These are phyloP conservation scores for Dinocampus coccinellae DNA, from an alignment of 2,888 invertebrate species.

Conservation along the genomic window DNA sequence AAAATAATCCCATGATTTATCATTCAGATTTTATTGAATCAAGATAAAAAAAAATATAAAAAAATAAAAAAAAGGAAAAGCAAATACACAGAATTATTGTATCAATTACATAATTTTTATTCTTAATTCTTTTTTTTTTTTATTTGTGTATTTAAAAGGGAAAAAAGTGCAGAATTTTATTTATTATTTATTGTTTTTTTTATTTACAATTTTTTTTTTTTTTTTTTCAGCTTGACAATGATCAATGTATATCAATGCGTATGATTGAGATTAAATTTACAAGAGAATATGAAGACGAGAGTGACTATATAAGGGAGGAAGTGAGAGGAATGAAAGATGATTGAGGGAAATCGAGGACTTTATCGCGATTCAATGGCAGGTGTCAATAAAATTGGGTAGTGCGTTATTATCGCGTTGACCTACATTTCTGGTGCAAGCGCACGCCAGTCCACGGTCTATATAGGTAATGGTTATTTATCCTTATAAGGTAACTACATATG, in stretches of 20 bases:
- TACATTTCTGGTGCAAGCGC: constrained; percentile 25
- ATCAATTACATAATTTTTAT: no score
- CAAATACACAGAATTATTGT: no score
- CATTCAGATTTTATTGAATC: no score
- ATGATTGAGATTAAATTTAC: not conserved
- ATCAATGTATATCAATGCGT: not conserved
- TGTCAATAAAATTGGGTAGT: constrained; percentile 38
- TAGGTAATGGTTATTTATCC: constrained; percentile 25
- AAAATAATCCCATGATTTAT: no score
- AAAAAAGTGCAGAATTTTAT: no score
- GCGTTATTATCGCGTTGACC: constrained; percentile 37
- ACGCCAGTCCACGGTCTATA: constrained; percentile 23
- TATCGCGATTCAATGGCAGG: constrained; percentile 37
- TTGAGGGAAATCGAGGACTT: constrained; percentile 34
- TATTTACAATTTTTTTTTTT: no score
- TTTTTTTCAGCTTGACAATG: not conserved
- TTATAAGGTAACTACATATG: constrained; percentile 33
- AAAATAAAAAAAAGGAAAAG: no score
- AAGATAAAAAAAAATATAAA: no score
- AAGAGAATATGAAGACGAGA: not conserved
- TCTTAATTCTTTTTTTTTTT: no score
- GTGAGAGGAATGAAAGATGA: not conserved
- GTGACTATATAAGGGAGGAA: not conserved
- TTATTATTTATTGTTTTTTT: no score
- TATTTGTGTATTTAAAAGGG: no score